These are phyloP conservation scores for Mamestra configurata DNA, from an alignment of 1,140 invertebrate genomes.

Conservation along the genomic window DNA sequence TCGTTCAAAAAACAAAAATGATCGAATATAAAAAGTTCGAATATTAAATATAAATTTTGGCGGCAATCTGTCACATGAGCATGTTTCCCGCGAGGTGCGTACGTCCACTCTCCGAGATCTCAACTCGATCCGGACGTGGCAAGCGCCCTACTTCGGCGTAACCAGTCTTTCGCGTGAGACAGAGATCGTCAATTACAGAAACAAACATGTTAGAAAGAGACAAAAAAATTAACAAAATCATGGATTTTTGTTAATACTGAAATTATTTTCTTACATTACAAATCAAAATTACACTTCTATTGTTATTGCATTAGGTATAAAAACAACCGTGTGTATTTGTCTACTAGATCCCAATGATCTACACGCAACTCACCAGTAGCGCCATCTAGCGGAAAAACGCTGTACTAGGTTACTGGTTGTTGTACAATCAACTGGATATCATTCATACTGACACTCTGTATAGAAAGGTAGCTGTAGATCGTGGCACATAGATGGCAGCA, in stretches of 20 bases:
- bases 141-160: conserved; percentile 83
- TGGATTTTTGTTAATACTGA: conserved; percentile 7
- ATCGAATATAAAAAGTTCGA: conserved; percentile 58
- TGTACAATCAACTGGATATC: not conserved
- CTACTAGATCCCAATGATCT: not conserved
- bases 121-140: conserved; percentile 75
- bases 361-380: conserved; percentile 23
- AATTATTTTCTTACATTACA: conserved; percentile 14
- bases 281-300: not conserved
- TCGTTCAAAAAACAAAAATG: conserved; percentile 67
- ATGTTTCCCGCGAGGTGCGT: conserved; percentile 82
- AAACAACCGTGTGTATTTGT: not conserved
- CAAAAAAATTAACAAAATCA: too few relatives aligned
- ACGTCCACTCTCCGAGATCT: conserved; percentile 84
- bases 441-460: not conserved
- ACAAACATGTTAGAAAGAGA: conserved; percentile 56
- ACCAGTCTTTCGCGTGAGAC: conserved; percentile 74
- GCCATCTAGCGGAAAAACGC: conserved; percentile 50
- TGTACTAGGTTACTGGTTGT: conserved; percentile 5
- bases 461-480: not conserved
- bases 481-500: conserved; percentile 8
- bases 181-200: conserved; percentile 67
- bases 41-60: conserved; percentile 74
- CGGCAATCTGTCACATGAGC: conserved; percentile 83
- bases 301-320: not conserved